A percentile compares a stretch with the other conserved stretches of the same genome.
phyloP scores from a whole-genome alignment of 2,113 vertebrate genomes.

The Clarias magur region DNA sequence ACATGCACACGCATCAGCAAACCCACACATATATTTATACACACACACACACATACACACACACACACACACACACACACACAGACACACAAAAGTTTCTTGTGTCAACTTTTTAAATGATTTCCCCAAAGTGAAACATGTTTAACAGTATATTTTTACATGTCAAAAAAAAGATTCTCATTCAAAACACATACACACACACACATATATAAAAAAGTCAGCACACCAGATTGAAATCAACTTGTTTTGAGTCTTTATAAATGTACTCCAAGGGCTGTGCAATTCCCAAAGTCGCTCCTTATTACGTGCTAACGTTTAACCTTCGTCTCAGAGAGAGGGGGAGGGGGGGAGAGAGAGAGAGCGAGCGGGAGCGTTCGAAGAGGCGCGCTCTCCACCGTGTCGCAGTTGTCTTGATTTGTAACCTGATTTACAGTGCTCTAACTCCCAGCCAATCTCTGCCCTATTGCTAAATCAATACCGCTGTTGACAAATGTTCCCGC shows the following conservation, averaged over 20 bases:
- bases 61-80: neutral
- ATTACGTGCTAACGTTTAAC: conserved; percentile 29
- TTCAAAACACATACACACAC: neutral
- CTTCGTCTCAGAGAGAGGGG: conserved; percentile 1
- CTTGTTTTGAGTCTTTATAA: conserved; percentile 1
- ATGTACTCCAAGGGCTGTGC: neutral
- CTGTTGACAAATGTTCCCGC: conserved; percentile 47
- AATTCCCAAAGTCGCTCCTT: conserved; percentile 7
- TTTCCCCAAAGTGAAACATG: neutral
- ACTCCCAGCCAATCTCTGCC: conserved; percentile 53
- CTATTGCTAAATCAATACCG: conserved; percentile 52
- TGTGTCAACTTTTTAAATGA: conserved; percentile 38
- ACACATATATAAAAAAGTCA: neutral
- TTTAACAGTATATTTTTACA: neutral
- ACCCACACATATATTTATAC: neutral
- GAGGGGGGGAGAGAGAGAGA: no score
- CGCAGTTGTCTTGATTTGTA: conserved; percentile 46
- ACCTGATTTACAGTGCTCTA: conserved; percentile 50
- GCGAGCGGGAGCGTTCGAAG: neutral
- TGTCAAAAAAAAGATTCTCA: neutral
- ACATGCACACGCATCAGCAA: neutral
- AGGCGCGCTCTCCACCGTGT: conserved; percentile 10
- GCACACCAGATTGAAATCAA: neutral
- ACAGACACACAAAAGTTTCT: conserved; percentile 7
- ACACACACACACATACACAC: conserved; percentile 1